Base-by-base conservation (phyloP, 2,888 invertebrate species). In the Meiosimyza platycephala region DNA sequence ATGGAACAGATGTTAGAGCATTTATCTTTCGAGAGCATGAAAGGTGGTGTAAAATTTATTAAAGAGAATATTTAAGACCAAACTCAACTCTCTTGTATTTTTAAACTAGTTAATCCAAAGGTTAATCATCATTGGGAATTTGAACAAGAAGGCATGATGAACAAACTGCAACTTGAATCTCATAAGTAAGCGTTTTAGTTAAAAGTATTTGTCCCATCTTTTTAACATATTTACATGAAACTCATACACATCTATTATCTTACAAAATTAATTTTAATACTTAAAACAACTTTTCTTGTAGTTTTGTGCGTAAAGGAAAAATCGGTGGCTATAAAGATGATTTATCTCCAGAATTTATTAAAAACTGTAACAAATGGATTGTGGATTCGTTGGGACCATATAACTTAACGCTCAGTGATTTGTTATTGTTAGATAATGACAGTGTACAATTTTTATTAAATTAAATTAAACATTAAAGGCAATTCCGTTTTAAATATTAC, bases 21-120 rank as follows among this genome's bases (percentile, higher is more conserved):
- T 75, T 74, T 82, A 12, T 76, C 80, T 0, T 80, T 82, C 60
- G 80, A 80, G 9, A 77, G 78, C 33, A 82, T 82, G 80, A 79
- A 77, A 76, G 71, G 77, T 77, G 16, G 55, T 73, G 6, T 12
- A 40, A 40, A 7, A 40, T 1, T 40, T 9, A 16, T 52, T 4
- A 4, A n/a, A 52, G 15, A 52, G n/a, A 3, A 16, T 5, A 4
- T 52, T 3, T 13, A 2, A 15, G 2, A 52, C 13, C n/a, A 4
- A n/a, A n/a, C 15, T 5, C 0, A 4, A 52, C 52, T 52, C 15
- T 52, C 15, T 52, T 16, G 28, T 52, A n/a, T 52, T 52, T n/a
- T 52, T 12, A 57, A n/a, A n/a, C 11, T 59, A 70, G 70, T 60
- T 9, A 70, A 70, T 70, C 51, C 70, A 47, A 33, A 12, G 13